These are phyloP conservation scores for Macrotus californicus DNA, from an alignment of 2,113 vertebrate species.

Conservation along the genomic window DNA sequence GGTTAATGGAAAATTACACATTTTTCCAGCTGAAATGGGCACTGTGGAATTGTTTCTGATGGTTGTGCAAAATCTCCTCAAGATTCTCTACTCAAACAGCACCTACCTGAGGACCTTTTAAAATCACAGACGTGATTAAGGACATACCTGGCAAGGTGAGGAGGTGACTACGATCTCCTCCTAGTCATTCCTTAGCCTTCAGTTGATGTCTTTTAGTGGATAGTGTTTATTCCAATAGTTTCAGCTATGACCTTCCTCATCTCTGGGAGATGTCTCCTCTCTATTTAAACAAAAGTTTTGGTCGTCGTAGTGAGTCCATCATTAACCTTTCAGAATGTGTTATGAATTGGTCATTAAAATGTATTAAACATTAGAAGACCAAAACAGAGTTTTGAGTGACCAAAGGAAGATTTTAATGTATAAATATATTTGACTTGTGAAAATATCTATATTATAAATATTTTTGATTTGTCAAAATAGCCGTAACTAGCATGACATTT, in stretches of 20 bases:
- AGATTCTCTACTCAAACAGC: background rate
- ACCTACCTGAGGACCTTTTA: background rate
- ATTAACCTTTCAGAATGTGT: background rate
- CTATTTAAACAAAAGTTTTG: background rate
- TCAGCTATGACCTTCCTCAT: accelerated
- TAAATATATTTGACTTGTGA: background rate
- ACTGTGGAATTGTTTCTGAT: background rate
- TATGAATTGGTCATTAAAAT: accelerated
- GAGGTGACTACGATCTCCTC: background rate
- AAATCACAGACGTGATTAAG: background rate
- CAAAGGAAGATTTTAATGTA: background rate
- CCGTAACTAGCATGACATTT: background rate
- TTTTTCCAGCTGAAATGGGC: conserved; percentile 55
- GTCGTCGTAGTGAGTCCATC: accelerated
- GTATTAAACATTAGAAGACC: too few relatives aligned
- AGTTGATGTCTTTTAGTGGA: accelerated
- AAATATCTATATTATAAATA: background rate
- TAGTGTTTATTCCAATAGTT: accelerated
- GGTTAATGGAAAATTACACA: conserved; percentile 68
- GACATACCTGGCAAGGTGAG: background rate
- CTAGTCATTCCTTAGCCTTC: accelerated
- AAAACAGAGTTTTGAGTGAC: accelerated
- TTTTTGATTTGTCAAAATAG: background rate
- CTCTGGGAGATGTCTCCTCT: background rate
- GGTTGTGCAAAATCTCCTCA: background rate